Percentiles rank a stretch among this genome's conserved stretches.
phyloP scores from a whole-genome alignment of 2,113 vertebrate genomes.

The Myrmecobius fasciatus region DNA sequence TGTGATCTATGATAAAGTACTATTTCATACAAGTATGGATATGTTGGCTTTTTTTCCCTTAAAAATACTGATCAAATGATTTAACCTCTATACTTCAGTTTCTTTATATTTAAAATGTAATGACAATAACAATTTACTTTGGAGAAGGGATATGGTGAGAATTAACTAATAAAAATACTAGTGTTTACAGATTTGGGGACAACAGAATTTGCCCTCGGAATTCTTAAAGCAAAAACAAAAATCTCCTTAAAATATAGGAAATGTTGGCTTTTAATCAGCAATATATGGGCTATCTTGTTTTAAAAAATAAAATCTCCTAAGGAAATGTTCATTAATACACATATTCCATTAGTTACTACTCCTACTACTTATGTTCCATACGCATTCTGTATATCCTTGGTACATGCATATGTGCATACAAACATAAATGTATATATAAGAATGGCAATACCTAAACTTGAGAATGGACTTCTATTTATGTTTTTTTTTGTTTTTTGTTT shows the following conservation, averaged over 20 bases:
- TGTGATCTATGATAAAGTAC: neutral
- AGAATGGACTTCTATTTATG: accelerated
- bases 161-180: neutral
- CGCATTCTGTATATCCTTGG: neutral
- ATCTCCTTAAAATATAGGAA: neutral
- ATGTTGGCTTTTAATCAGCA: neutral
- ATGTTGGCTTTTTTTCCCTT: neutral
- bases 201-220: neutral
- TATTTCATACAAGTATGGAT: neutral
- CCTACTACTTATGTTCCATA: neutral
- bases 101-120: neutral
- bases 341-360: neutral
- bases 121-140: neutral
- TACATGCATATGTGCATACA: neutral
- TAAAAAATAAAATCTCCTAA: neutral
- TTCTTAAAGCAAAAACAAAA: neutral
- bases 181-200: neutral
- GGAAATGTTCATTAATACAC: neutral
- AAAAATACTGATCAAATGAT: neutral
- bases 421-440: neutral
- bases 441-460: accelerated
- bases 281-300: neutral
- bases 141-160: neutral
- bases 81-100: neutral
- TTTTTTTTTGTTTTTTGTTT: too few relatives aligned